A percentile compares a stretch with the other conserved stretches of the same genome.
Evolutionary conservation across 2,797 vertebrate genomes (phyloP).

Genomic region (Poecilia gillii): DNA sequence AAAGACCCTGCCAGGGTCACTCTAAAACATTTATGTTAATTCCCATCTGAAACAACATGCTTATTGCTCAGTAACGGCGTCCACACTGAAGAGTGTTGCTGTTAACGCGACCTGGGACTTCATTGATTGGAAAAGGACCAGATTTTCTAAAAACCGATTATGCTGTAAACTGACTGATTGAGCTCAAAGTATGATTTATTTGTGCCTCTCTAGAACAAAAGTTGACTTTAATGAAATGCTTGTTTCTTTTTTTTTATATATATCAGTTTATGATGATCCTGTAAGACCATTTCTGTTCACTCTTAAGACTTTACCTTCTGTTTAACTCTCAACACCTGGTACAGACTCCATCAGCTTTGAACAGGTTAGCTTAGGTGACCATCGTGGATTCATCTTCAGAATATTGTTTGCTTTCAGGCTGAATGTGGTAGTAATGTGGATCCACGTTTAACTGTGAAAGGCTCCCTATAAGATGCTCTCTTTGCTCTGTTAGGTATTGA

Average conservation of each 20-base stretch:
- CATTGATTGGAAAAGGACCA: not conserved
- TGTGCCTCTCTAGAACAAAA: not conserved
- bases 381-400: not conserved
- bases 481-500: conserved; percentile 80
- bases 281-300: not conserved
- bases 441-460: not conserved
- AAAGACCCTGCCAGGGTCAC: too few species aligned
- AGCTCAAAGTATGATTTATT: not conserved
- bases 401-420: not conserved
- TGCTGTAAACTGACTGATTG: not conserved
- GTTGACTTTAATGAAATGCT: not conserved
- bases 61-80: not conserved
- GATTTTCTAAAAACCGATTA: not conserved
- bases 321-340: not conserved
- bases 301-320: not conserved
- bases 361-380: not conserved
- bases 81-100: not conserved
- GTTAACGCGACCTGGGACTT: not conserved
- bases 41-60: not conserved
- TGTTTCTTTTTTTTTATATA: too few species aligned
- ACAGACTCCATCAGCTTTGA: not conserved
- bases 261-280: not conserved
- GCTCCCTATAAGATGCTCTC: not conserved
- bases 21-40: not conserved
- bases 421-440: not conserved